Conservation (phyloP, 2,797 vertebrate genomes). For the Gallinago solitaria region DNA sequence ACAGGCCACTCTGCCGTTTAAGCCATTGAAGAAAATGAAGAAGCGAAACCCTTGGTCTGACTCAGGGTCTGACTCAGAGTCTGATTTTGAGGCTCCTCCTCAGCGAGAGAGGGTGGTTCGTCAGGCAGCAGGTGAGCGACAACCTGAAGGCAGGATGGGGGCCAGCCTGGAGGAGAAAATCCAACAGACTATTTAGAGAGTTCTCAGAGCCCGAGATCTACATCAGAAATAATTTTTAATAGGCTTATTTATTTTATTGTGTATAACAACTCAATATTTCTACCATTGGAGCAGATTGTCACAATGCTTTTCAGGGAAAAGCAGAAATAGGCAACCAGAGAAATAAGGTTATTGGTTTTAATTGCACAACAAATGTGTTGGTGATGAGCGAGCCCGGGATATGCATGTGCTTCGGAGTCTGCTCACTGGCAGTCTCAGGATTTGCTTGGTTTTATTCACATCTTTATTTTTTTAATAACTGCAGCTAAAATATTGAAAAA, state of each 20-base stretch:
- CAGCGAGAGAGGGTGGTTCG: constrained; percentile 71
- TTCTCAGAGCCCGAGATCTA: neutral
- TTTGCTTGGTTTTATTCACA: constrained; percentile 1
- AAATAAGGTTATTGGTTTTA: neutral
- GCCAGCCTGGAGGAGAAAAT: neutral
- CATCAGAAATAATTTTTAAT: neutral
- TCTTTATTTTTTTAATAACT: neutral
- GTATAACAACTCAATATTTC: neutral
- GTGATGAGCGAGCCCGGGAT: neutral
- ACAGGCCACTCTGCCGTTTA: constrained; percentile 90
- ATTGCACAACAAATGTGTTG: neutral
- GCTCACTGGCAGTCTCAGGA: neutral
- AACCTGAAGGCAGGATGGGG: neutral
- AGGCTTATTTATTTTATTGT: neutral
- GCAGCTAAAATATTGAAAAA: constrained; percentile 7
- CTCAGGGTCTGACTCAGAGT: constrained; percentile 68
- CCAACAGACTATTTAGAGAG: neutral
- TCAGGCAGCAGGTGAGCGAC: constrained; percentile 80
- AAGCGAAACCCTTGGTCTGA: constrained; percentile 84
- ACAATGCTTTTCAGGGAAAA: neutral
- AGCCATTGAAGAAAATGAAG: constrained; percentile 79
- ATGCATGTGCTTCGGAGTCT: neutral
- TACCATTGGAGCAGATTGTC: neutral
- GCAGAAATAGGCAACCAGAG: neutral
- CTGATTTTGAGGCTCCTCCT: constrained; percentile 71